Evolutionary conservation across 2,797 vertebrate genomes (phyloP).

Genomic region (Parauchenoglanis punctatus): DNA sequence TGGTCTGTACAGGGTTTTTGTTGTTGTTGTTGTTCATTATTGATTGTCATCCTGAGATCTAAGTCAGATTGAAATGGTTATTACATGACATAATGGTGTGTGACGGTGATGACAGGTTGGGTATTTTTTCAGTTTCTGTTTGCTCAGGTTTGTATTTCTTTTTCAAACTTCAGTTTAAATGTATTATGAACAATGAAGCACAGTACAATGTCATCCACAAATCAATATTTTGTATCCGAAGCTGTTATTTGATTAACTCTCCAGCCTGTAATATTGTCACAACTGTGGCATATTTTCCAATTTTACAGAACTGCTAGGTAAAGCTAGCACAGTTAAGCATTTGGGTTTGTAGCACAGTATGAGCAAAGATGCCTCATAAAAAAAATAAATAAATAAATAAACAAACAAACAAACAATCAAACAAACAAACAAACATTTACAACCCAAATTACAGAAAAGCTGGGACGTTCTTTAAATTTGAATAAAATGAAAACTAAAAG

Average conservation of each 20-base stretch:
- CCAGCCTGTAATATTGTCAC: neutral
- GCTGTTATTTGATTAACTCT: conserved; percentile 67
- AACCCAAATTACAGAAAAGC: no score
- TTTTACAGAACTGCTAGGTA: conserved; percentile 60
- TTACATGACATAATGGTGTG: conserved; percentile 58
- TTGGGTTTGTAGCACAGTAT: conserved; percentile 58
- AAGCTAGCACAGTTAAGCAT: conserved; percentile 56
- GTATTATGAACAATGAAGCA: conserved; percentile 46
- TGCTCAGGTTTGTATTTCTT: conserved; percentile 19
- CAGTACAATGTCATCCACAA: conserved; percentile 61
- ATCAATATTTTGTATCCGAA: conserved; percentile 62
- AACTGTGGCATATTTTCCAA: conserved; percentile 60
- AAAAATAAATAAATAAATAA: no score
- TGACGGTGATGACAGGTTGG: neutral
- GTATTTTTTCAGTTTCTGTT: neutral
- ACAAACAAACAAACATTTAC: neutral
- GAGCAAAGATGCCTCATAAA: conserved; percentile 12
- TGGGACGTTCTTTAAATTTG: no score
- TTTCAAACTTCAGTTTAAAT: neutral
- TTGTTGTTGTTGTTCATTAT: conserved; percentile 63
- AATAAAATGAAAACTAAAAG: no score
- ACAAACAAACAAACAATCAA: no score
- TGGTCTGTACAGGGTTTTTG: conserved; percentile 68
- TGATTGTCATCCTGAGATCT: conserved; percentile 70
- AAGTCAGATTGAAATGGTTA: conserved; percentile 67